Percentiles rank a stretch among this genome's conserved stretches.
These are phyloP conservation scores for Andrena bucephala DNA, from an alignment of 2,888 invertebrate genomes.

Conservation along the genomic window DNA sequence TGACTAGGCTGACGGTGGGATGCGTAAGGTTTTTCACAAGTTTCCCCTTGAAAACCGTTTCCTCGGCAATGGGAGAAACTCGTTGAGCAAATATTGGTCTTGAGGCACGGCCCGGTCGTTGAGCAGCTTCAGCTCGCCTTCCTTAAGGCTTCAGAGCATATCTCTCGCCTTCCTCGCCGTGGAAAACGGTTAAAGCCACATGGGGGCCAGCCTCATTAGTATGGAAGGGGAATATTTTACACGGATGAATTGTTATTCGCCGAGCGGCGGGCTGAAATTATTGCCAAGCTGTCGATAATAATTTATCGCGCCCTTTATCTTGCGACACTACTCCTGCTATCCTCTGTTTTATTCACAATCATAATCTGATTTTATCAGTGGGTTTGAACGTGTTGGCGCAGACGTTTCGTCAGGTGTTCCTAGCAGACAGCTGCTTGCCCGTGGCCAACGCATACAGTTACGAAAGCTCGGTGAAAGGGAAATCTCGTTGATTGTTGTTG, in stretches of 20 bases:
- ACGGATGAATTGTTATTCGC: too few relatives aligned
- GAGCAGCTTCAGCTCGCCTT: background rate
- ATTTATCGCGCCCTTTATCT: too few relatives aligned
- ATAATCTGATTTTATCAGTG: constrained; percentile 34
- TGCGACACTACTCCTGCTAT: too few relatives aligned
- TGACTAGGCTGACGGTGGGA: background rate
- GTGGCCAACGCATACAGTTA: constrained; percentile 44
- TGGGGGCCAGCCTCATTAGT: background rate
- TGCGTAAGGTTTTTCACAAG: background rate
- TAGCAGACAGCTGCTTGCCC: constrained; percentile 25
- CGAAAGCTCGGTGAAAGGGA: constrained; percentile 71
- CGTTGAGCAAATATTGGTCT: constrained; percentile 1
- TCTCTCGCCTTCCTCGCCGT: background rate
- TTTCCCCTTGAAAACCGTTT: background rate
- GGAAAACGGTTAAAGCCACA: background rate
- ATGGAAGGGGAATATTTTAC: background rate
- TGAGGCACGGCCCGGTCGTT: background rate
- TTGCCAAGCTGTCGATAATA: too few relatives aligned
- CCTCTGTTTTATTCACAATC: too few relatives aligned
- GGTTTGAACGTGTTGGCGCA: constrained; percentile 37
- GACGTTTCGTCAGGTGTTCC: constrained; percentile 63
- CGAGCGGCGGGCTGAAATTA: too few relatives aligned
- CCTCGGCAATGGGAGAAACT: background rate
- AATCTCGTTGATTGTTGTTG: constrained; percentile 68
- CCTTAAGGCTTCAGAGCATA: background rate